phyloP scores from a whole-genome alignment of 2,888 invertebrate species.

The Gymnoscelis rufifasciata region DNA sequence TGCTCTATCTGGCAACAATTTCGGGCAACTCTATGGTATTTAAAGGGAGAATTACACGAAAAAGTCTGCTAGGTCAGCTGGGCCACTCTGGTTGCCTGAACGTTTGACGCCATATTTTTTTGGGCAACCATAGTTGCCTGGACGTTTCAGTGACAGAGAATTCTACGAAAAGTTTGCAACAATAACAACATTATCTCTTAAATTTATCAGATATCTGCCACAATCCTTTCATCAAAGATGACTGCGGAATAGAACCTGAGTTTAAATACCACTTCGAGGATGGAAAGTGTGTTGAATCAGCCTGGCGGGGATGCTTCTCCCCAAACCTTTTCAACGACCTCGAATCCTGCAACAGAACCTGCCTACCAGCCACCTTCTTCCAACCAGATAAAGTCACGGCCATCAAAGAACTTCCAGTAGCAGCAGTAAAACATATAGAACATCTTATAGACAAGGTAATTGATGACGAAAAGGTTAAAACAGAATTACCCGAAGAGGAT shows the following conservation, averaged over 20 bases:
- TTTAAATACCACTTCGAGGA: background rate
- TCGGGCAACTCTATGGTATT: too few species aligned
- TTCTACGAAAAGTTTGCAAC: too few species aligned
- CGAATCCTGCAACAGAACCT: background rate
- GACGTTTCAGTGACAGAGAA: too few species aligned
- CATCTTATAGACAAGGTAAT: background rate
- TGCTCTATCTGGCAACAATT: too few species aligned
- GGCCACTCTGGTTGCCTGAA: too few species aligned
- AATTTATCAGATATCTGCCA: background rate
- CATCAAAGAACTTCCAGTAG: background rate
- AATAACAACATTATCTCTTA: too few species aligned
- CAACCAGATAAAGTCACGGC: background rate
- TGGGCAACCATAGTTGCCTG: too few species aligned
- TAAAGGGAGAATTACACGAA: too few species aligned
- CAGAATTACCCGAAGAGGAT: background rate
- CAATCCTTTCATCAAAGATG: background rate
- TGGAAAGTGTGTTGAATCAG: background rate
- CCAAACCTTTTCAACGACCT: background rate
- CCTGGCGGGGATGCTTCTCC: background rate
- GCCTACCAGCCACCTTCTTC: background rate
- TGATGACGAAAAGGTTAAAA: background rate
- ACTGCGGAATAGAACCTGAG: background rate
- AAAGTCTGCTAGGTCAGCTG: too few species aligned
- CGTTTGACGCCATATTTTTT: too few species aligned
- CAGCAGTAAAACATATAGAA: background rate